phyloP scores from a whole-genome alignment of 2,888 invertebrate genomes.

The Drosophila setosimentum region DNA sequence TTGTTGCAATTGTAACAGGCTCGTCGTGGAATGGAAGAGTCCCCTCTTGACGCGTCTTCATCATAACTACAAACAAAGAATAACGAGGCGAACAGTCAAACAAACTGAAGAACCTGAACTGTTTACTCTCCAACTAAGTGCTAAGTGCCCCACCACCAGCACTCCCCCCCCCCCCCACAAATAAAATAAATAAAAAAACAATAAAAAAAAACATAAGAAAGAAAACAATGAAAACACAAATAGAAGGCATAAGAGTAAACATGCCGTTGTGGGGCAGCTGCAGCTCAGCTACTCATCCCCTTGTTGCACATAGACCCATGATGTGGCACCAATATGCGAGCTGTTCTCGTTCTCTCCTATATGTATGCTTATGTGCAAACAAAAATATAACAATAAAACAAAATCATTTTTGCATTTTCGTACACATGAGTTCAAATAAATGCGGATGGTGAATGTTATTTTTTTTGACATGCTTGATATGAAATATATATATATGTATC shows the following conservation, averaged over 20 bases:
- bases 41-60: slow-evolving; percentile 54
- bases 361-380: neutral
- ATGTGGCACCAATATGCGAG: slow-evolving; percentile 2
- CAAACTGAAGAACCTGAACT: slow-evolving; percentile 57
- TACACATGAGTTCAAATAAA: neutral
- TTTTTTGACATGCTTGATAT: neutral
- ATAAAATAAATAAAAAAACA: slow-evolving; percentile 1
- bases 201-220: slow-evolving; percentile 5
- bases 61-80: slow-evolving; percentile 71
- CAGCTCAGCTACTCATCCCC: slow-evolving; percentile 5
- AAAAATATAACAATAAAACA: neutral
- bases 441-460: neutral
- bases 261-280: slow-evolving; percentile 27
- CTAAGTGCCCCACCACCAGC: slow-evolving; percentile 61
- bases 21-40: slow-evolving; percentile 13
- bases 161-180: neutral
- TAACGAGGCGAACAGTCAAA: slow-evolving; percentile 56
- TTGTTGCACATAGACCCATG: slow-evolving; percentile 1
- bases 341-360: neutral
- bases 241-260: slow-evolving; percentile 47
- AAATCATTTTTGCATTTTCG: neutral
- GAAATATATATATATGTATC: neutral
- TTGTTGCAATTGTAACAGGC: slow-evolving; percentile 66
- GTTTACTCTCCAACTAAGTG: slow-evolving; percentile 60
- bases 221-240: slow-evolving; percentile 30